Percentiles rank a stretch among this genome's conserved stretches.
These are phyloP conservation scores for Thunnus thynnus DNA, from an alignment of 2,113 vertebrate genomes.

Conservation along the genomic window DNA sequence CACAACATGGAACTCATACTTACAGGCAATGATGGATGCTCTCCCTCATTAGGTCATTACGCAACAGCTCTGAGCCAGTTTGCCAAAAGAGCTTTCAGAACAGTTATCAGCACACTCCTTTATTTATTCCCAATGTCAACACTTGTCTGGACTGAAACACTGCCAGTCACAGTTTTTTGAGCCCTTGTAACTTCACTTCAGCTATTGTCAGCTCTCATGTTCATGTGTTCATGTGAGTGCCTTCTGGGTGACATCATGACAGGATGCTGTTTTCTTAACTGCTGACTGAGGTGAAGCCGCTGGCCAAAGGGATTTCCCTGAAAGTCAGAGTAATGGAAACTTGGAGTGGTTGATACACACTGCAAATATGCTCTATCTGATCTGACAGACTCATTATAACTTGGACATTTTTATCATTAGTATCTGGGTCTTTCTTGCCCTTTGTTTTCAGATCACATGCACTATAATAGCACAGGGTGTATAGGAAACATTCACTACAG, in stretches of 20 bases:
- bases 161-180: constrained; percentile 2
- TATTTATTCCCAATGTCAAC: constrained; percentile 21
- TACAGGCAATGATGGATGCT: not conserved
- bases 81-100: constrained; percentile 22
- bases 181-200: not conserved
- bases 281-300: constrained; percentile 14
- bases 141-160: constrained; percentile 1
- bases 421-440: not conserved
- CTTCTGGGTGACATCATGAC: constrained; percentile 39
- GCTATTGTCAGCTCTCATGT: constrained; percentile 1
- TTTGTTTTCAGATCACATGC: not conserved
- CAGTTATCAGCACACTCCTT: constrained; percentile 7
- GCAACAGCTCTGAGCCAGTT: constrained; percentile 7
- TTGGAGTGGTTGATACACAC: not conserved
- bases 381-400: not conserved
- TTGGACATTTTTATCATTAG: not conserved
- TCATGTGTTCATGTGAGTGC: not conserved
- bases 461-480: not conserved
- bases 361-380: not conserved
- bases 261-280: constrained; percentile 21
- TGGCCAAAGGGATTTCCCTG: constrained; percentile 46
- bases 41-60: constrained; percentile 5
- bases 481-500: not conserved
- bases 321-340: constrained; percentile 2
- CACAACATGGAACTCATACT: not conserved